Conservation (phyloP, 2,888 invertebrate genomes). For the Megaustenia siamemsis region DNA sequence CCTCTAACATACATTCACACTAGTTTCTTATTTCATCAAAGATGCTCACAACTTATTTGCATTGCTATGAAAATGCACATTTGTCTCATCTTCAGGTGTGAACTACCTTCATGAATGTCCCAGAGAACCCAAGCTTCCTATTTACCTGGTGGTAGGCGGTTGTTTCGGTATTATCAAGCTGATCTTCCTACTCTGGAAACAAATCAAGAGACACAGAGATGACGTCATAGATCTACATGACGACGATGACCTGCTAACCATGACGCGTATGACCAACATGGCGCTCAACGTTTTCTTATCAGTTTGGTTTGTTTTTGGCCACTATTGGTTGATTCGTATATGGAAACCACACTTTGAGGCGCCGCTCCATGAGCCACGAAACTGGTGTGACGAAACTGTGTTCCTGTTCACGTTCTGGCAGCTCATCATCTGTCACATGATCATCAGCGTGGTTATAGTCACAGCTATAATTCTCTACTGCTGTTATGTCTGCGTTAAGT, state of each 20-base stretch:
- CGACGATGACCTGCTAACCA: conserved; percentile 80
- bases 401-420: conserved; percentile 89
- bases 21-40: no score
- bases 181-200: conserved; percentile 84
- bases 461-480: conserved; percentile 61
- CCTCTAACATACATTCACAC: no score
- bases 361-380: conserved; percentile 87
- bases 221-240: conserved; percentile 73
- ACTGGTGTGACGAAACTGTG: conserved; percentile 89
- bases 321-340: conserved; percentile 89
- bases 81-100: conserved; percentile 84
- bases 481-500: conserved; percentile 64
- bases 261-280: conserved; percentile 85
- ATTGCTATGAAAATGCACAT: no score
- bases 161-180: conserved; percentile 86
- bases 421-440: conserved; percentile 86
- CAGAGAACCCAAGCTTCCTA: conserved; percentile 87
- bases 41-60: no score
- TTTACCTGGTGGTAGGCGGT: conserved; percentile 92
- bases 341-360: conserved; percentile 89
- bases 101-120: conserved; percentile 90
- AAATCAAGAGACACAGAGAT: conserved; percentile 83
- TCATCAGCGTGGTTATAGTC: conserved; percentile 79
- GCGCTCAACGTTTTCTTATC: conserved; percentile 86
- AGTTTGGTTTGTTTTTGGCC: conserved; percentile 89